Evolutionary conservation across 2,888 invertebrate species (phyloP).

Genomic region (Mactromeris polynyma): DNA sequence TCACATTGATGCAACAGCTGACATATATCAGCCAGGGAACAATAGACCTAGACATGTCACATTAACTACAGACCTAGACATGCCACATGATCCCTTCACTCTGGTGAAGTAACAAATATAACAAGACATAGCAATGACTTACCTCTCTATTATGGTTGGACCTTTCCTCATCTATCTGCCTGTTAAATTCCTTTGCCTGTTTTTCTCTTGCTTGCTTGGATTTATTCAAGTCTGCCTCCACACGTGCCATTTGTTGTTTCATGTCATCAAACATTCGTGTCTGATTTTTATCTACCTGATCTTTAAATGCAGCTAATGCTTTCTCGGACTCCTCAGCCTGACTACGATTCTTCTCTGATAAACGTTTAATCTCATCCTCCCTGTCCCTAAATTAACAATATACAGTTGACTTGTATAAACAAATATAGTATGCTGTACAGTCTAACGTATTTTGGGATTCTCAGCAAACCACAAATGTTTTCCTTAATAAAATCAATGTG

Average conservation of each 20-base stretch:
- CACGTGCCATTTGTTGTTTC: conserved; percentile 86
- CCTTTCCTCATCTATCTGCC: conserved; percentile 82
- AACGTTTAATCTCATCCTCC: conserved; percentile 82
- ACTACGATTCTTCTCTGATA: conserved; percentile 79
- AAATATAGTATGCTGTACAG: too few species aligned
- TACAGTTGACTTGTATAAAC: too few species aligned
- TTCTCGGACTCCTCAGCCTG: conserved; percentile 83
- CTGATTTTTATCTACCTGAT: conserved; percentile 85
- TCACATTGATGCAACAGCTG: too few species aligned
- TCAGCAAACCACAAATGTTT: too few species aligned
- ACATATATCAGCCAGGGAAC: too few species aligned
- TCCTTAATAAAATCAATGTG: too few species aligned
- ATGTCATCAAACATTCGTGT: conserved; percentile 85
- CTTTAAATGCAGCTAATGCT: conserved; percentile 84
- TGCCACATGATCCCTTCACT: too few species aligned
- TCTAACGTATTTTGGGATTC: too few species aligned
- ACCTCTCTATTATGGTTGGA: conserved; percentile 84
- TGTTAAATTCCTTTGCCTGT: conserved; percentile 83
- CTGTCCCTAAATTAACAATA: conserved; percentile 80
- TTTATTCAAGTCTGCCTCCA: conserved; percentile 84
- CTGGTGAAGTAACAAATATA: too few species aligned
- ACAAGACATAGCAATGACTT: background rate
- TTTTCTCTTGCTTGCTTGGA: conserved; percentile 85
- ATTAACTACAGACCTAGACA: too few species aligned
- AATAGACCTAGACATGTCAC: too few species aligned